Conservation (phyloP, 2,888 invertebrate genomes). For the Agriotes lineatus region DNA sequence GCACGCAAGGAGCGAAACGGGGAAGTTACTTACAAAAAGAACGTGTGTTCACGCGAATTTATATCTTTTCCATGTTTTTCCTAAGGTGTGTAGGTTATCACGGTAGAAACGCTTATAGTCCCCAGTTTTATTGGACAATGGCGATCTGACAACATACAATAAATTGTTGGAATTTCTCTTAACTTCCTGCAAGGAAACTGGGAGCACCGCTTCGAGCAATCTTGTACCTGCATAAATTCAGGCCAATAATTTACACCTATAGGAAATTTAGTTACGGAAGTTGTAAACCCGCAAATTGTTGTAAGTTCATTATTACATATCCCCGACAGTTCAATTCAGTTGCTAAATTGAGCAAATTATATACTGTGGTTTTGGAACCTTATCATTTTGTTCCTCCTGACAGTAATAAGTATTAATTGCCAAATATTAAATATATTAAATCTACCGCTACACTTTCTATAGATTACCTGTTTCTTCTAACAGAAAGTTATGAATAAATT, state of each 20-base stretch:
- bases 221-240: not conserved
- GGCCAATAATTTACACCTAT: not conserved
- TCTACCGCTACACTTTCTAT: too few relatives aligned
- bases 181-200: not conserved
- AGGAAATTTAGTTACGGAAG: not conserved
- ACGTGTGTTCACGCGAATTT: constrained; percentile 15
- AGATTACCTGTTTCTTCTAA: too few relatives aligned
- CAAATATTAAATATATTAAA: too few relatives aligned
- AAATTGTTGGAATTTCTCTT: not conserved
- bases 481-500: too few relatives aligned
- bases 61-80: not conserved
- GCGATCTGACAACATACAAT: not conserved
- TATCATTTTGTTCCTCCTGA: too few relatives aligned
- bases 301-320: not conserved
- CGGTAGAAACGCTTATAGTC: not conserved
- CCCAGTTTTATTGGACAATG: not conserved
- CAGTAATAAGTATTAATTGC: too few relatives aligned
- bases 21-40: constrained; percentile 36
- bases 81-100: not conserved
- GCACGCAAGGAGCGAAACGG: constrained; percentile 52
- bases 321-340: not conserved
- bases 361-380: too few relatives aligned
- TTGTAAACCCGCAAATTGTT: not conserved
- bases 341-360: not conserved
- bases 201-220: not conserved